A percentile compares a stretch with the other conserved stretches of the same genome.
These are phyloP conservation scores for Nicator chloris DNA, from an alignment of 2,113 vertebrate genomes.

Conservation along the genomic window DNA sequence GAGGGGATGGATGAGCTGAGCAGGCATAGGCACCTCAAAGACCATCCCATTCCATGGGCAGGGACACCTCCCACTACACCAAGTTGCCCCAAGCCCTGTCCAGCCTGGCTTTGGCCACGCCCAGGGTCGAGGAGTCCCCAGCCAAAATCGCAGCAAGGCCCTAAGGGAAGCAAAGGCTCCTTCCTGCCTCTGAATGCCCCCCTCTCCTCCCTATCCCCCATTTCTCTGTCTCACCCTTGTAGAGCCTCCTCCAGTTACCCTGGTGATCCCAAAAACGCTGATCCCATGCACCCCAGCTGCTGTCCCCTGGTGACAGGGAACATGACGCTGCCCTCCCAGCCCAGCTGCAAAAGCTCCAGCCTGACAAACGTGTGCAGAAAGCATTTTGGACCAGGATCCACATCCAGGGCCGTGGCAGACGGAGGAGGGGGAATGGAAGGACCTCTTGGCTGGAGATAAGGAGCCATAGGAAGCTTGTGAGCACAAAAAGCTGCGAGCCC, in stretches of 20 bases:
- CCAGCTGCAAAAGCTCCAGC: constrained; percentile 52
- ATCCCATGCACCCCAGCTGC: constrained; percentile 4
- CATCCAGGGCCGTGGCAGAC: constrained; percentile 21
- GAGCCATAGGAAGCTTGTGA: constrained; percentile 20
- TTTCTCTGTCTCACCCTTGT: not conserved
- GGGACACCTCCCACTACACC: not conserved
- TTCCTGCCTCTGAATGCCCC: not conserved
- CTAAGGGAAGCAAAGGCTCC: not conserved
- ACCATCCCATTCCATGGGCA: not conserved
- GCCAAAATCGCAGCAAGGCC: accelerated
- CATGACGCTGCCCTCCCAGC: not conserved
- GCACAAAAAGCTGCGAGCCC: constrained; percentile 3
- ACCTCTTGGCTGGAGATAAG: constrained; percentile 58
- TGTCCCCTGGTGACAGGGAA: not conserved
- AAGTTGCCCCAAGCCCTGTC: not conserved
- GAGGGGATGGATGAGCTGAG: not conserved
- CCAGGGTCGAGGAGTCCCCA: not conserved
- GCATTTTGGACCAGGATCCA: constrained; percentile 44
- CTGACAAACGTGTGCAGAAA: constrained; percentile 46
- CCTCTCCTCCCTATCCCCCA: not conserved
- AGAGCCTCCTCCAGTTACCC: constrained; percentile 19
- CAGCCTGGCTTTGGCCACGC: accelerated
- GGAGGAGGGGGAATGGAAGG: constrained; percentile 14
- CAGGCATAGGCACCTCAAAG: not conserved
- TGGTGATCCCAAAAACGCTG: constrained; percentile 8